Evolutionary conservation across 2,888 invertebrate species (phyloP), one percentile per base, ranked within the genome.

Genomic region (Camponotus fellah): DNA sequence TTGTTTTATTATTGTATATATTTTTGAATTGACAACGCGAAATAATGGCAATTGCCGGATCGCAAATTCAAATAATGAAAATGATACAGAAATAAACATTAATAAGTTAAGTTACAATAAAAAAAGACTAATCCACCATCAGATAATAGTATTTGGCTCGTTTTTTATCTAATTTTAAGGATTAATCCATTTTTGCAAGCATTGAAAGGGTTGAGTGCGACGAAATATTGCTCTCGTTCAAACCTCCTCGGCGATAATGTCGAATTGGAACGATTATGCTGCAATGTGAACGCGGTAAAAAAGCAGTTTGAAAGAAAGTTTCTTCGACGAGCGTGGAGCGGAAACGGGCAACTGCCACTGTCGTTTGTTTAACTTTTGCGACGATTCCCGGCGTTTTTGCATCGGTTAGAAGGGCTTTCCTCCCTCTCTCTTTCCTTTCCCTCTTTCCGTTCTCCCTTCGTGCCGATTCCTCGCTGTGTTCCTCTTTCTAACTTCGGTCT

Each of bases 361-460:
- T 90, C 90, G 87, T 90, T 87, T 89, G 86, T 89, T 91, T 88
- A 88, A 89, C 87, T 91, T 90, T 79, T 85, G 83, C 79, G 62
- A 79, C 85, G 74, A 91, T 90, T 90, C 85, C 86, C 88, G 69
- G 85, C 76, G 85, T 91, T 91, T 89, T 89, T 89, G 86, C 89
- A 88, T 91, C 79, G 80, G 71, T 69, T 79, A 79, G 34, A 69
- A 37, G 60, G 34, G 65, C 34, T 21, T 21, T 37, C 21, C 14
- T 43, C 46, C 17, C 37, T 80, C 75, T 34, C 80, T 37, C 56
- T 60, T 64, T 68, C 64, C 34, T 34, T 58, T 60, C 0, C n/a
- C 56, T 49, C 32, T 64, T 49, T 21, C 56, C 65, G 37, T 49
- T 37, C 60, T 12, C 60, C 60, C 80, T 64, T 53, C 62, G 6